A percentile compares a stretch with the other conserved stretches of the same genome.
Evolutionary conservation across 2,113 vertebrate species (phyloP).

Genomic region (Brachypodius melanocephalos): DNA sequence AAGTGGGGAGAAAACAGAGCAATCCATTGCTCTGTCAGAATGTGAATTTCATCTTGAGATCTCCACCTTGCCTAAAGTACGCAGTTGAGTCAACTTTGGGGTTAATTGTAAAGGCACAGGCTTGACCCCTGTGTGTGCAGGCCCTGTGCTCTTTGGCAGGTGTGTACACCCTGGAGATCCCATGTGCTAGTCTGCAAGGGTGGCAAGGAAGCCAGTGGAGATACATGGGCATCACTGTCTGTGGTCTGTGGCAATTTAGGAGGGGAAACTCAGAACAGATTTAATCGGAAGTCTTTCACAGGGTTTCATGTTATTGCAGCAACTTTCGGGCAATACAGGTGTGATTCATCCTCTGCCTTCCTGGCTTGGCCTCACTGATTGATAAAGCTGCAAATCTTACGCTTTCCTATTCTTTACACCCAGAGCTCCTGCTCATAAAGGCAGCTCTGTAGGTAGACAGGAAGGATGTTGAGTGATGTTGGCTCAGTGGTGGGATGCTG

Average conservation of each 20-base stretch:
- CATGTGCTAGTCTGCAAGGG: neutral
- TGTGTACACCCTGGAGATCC: neutral
- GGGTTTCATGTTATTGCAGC: neutral
- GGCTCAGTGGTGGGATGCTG: neutral
- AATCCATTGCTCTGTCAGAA: neutral
- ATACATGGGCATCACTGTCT: rapidly evolving
- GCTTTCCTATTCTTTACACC: neutral
- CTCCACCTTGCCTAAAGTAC: neutral
- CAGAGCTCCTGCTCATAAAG: neutral
- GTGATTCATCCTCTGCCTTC: neutral
- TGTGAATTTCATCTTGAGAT: neutral
- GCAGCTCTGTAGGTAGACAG: neutral
- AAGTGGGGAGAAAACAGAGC: neutral
- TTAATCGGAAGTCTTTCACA: neutral
- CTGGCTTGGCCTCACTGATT: neutral
- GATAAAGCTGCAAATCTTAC: neutral
- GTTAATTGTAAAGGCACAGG: rapidly evolving
- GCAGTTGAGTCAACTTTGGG: neutral
- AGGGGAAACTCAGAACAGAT: neutral
- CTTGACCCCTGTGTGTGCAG: neutral
- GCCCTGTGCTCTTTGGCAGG: neutral
- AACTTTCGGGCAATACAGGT: neutral
- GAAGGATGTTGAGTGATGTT: neutral
- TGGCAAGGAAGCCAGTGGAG: neutral
- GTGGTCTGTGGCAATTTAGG: neutral